Evolutionary conservation across 2,797 vertebrate species (phyloP), one percentile per base, ranked within the genome.

Genomic region (Scarus forsteni): DNA sequence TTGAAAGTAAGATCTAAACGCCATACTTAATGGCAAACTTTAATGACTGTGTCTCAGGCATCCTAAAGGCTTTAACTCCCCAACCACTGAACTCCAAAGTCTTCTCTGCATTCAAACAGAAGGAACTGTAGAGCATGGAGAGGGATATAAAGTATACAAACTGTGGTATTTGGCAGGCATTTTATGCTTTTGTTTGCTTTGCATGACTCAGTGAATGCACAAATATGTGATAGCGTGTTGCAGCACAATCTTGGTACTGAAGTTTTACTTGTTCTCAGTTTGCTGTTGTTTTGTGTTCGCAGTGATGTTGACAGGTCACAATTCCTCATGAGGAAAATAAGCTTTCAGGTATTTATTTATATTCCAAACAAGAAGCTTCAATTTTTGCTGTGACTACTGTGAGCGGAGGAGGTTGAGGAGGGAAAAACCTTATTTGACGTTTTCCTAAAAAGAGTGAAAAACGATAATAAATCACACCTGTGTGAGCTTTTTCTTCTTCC

Each of bases 381-480:
- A 50, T 49, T 46, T 49, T 48, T 52, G 46, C 39, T n/a, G 15
- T 39, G 54, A 40, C 66, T 59, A 52, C 64, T 60, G 51, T 54
- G 43, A 53, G 16, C 10, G 3, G 12, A 38, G 62, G 59, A 36
- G n/a, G 36, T 18, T 12, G 34, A 10, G 3, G 2, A 13, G 1
- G 13, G n/a, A 40, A 10, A 34, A 43, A 43, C 13, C 7, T 0
- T 81, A 72, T 85, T 91, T 88, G 84, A 89, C 84, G 75, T 80
- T 70, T 79, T 44, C 69, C 65, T 77, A n/a, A 61, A 71, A 80
- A 66, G 62, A 66, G 62, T 58, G 75, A 77, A 60, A 81, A 60
- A 39, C 1, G 54, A 77, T 88, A 68, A 90, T 90, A 90, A 90
- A 90, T 89, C 86, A 88, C 86, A 88, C 90, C 85, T 78, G 86